Conservation (phyloP, 2,888 invertebrate genomes). For the Tigriopus californicus region DNA sequence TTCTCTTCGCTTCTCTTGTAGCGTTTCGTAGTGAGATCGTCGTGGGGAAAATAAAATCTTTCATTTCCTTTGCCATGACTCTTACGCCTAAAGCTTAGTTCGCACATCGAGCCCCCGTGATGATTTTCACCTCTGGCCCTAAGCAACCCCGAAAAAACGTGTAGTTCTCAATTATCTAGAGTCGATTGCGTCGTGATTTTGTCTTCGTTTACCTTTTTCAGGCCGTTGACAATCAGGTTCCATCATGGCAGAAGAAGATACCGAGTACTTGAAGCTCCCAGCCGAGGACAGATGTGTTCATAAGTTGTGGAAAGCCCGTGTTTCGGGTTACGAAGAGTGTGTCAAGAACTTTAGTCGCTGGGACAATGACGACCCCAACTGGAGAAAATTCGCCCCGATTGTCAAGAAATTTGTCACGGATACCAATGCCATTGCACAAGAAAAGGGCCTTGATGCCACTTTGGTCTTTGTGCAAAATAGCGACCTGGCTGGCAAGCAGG, state of each 20-base stretch:
- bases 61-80: no score
- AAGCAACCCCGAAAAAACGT: no score
- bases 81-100: no score
- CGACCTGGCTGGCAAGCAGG: conserved; percentile 55
- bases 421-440: conserved; percentile 84
- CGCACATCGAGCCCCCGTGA: no score
- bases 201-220: no score
- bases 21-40: no score
- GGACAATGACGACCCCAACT: conserved; percentile 84
- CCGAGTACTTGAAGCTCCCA: conserved; percentile 12
- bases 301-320: conserved; percentile 87
- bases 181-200: no score
- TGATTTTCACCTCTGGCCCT: no score
- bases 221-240: no score
- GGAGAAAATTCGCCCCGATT: conserved; percentile 53
- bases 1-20: no score
- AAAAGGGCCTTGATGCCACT: conserved; percentile 81
- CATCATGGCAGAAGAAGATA: background rate
- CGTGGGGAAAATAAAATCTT: no score
- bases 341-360: conserved; percentile 50
- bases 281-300: conserved; percentile 78
- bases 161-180: no score
- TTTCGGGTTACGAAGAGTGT: conserved; percentile 84
- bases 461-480: conserved; percentile 80
- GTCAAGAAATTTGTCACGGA: conserved; percentile 78